A percentile compares a stretch with the other conserved stretches of the same genome.
Evolutionary conservation across 1,140 invertebrate genomes (phyloP).

Genomic region (Trichonephila inaurata): DNA sequence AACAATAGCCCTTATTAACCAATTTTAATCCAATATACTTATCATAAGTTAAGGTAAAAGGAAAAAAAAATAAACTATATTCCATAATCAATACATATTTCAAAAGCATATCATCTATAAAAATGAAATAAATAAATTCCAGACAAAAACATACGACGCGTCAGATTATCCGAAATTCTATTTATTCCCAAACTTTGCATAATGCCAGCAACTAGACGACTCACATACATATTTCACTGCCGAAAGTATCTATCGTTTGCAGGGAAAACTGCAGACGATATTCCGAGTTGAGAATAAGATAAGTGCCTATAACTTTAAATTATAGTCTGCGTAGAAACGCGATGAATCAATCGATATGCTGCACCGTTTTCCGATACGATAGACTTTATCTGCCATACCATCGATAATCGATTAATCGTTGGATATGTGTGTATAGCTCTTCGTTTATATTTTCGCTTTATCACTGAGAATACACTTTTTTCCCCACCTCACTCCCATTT

Average conservation of each 20-base stretch:
- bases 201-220: background rate
- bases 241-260: slow-evolving; percentile 53
- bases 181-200: slow-evolving; percentile 31
- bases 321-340: slow-evolving; percentile 62
- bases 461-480: slow-evolving; percentile 51
- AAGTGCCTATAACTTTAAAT: slow-evolving; percentile 75
- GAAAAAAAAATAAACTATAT: background rate
- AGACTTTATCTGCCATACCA: slow-evolving; percentile 70
- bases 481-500: background rate
- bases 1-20: background rate
- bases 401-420: slow-evolving; percentile 66
- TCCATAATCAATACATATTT: background rate
- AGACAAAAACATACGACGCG: background rate
- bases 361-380: slow-evolving; percentile 75
- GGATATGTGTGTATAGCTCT: slow-evolving; percentile 25
- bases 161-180: slow-evolving; percentile 52
- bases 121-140: slow-evolving; percentile 19
- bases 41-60: background rate
- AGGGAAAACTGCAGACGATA: slow-evolving; percentile 47
- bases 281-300: slow-evolving; percentile 34
- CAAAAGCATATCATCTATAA: slow-evolving; percentile 11
- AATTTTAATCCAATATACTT: slow-evolving; percentile 21
- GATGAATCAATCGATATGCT: slow-evolving; percentile 72
- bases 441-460: slow-evolving; percentile 62
- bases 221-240: slow-evolving; percentile 16